These are phyloP conservation scores for Hoplodrina ambigua DNA, from an alignment of 2,888 invertebrate species.

Conservation along the genomic window DNA sequence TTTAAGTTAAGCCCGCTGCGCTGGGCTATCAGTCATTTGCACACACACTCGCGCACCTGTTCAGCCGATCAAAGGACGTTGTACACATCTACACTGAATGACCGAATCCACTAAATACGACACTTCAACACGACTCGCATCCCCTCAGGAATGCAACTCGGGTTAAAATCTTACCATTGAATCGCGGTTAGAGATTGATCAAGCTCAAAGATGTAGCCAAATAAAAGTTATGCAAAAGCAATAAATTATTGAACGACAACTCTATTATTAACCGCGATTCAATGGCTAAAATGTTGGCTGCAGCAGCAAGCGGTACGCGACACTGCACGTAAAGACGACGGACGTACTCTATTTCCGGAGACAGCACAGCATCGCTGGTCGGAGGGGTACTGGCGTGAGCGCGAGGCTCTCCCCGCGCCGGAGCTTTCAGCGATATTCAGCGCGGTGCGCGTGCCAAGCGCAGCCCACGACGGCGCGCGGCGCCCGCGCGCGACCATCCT, in stretches of 20 bases:
- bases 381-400: conserved; percentile 89
- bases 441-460: conserved; percentile 81
- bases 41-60: conserved; percentile 89
- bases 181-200: conserved; percentile 67
- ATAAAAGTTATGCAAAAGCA: conserved; percentile 48
- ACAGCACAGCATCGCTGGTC: conserved; percentile 91
- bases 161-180: conserved; percentile 77
- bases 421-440: conserved; percentile 83
- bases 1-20: conserved; percentile 83
- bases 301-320: conserved; percentile 77
- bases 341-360: conserved; percentile 91
- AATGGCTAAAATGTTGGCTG: conserved; percentile 77
- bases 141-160: conserved; percentile 81
- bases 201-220: conserved; percentile 37
- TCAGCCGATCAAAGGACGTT: conserved; percentile 84
- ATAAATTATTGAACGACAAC: conserved; percentile 68
- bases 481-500: conserved; percentile 54
- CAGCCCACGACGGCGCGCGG: conserved; percentile 69
- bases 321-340: conserved; percentile 78
- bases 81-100: conserved; percentile 85
- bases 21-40: conserved; percentile 89
- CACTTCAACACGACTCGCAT: conserved; percentile 76
- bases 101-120: conserved; percentile 66
- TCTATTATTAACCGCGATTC: conserved; percentile 83
- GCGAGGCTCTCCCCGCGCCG: conserved; percentile 78